A percentile compares a stretch with the other conserved stretches of the same genome.
phyloP scores from a whole-genome alignment of 1,140 invertebrate genomes.

The Apis laboriosa region DNA sequence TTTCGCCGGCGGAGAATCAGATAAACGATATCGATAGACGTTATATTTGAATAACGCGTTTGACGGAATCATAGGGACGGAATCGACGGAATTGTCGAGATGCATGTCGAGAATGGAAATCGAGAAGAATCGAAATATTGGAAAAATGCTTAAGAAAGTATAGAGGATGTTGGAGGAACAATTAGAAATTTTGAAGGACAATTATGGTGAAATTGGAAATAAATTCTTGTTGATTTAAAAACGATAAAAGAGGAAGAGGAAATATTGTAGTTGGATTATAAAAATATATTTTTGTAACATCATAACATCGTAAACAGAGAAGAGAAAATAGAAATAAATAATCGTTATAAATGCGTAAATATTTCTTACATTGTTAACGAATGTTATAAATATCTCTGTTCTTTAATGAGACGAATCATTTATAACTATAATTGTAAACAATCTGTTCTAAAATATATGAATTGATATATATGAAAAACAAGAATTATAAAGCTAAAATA shows the following conservation, averaged over 20 bases:
- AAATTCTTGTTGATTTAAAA: too few relatives aligned
- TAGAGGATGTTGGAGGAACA: background rate
- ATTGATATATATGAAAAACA: background rate
- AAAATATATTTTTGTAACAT: background rate
- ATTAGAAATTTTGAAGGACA: background rate
- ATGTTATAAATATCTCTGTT: background rate
- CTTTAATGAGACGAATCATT: too few relatives aligned
- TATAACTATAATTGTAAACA: background rate
- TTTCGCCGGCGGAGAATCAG: slow-evolving; percentile 12
- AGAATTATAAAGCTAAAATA: background rate
- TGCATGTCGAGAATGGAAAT: background rate
- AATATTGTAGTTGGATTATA: background rate
- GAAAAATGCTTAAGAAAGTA: background rate
- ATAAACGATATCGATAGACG: slow-evolving; percentile 32
- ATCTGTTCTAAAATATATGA: background rate
- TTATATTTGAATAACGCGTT: slow-evolving; percentile 31
- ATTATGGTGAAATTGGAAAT: too few relatives aligned
- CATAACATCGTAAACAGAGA: background rate
- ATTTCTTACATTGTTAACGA: background rate
- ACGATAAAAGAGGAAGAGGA: too few relatives aligned
- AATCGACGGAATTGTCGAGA: background rate
- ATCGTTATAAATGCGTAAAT: background rate
- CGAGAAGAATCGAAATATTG: background rate
- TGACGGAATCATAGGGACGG: background rate
- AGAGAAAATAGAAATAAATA: background rate